Conservation (phyloP, 2,797 vertebrate species). For the Prionace glauca region DNA sequence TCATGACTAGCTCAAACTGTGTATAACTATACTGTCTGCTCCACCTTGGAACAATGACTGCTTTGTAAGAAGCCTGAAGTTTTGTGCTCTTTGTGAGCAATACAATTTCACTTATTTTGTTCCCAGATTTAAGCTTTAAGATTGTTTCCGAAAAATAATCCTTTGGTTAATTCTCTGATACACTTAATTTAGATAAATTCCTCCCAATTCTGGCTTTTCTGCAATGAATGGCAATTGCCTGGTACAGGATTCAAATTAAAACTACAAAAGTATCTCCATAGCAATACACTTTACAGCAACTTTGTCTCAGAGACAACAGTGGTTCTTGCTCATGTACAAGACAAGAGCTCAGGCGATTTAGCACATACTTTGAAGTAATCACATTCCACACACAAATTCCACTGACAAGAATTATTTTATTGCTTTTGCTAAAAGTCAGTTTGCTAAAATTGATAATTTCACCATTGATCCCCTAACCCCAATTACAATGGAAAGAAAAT, state of each 20-base stretch:
- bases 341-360: background rate
- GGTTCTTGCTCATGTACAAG: background rate
- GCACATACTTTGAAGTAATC: conserved; percentile 6
- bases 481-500: background rate
- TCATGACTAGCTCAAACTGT: background rate
- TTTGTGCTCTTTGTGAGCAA: background rate
- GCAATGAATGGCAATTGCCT: background rate
- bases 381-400: background rate
- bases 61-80: background rate
- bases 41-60: background rate
- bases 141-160: background rate
- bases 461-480: background rate
- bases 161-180: background rate
- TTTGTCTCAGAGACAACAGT: background rate
- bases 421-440: background rate
- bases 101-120: background rate
- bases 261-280: background rate
- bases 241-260: background rate
- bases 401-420: background rate
- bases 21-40: background rate
- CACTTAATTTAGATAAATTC: background rate
- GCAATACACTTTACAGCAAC: background rate
- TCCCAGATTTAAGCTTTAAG: background rate
- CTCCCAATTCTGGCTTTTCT: background rate
- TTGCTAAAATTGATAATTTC: background rate